Evolutionary conservation across 2,113 vertebrate species (phyloP).

Genomic region (Picathartes gymnocephalus): DNA sequence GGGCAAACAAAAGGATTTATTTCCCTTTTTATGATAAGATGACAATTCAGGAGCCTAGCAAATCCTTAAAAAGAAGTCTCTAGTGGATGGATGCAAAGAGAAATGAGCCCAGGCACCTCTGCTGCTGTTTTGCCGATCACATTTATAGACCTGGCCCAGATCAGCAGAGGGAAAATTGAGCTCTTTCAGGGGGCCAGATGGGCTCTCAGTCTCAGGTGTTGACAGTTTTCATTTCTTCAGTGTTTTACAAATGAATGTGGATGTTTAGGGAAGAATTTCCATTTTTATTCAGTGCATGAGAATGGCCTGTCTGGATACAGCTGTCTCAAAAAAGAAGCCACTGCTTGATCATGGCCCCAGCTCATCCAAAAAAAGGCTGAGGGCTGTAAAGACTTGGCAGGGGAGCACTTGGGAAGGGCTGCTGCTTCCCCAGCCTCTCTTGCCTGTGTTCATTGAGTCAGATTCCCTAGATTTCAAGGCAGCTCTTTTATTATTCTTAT

Average conservation of each 20-base stretch:
- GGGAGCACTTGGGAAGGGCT: not conserved
- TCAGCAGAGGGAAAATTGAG: slow-evolving; percentile 10
- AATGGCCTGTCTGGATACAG: not conserved
- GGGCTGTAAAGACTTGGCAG: not conserved
- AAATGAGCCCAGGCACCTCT: slow-evolving; percentile 27
- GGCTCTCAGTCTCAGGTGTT: slow-evolving; percentile 33
- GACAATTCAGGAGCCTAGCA: slow-evolving; percentile 19
- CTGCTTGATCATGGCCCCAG: not conserved
- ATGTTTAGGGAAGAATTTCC: slow-evolving; percentile 31
- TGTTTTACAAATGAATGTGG: slow-evolving; percentile 11
- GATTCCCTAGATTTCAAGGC: not conserved
- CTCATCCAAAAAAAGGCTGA: not conserved
- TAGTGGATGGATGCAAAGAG: slow-evolving; percentile 30
- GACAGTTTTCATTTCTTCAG: slow-evolving; percentile 40
- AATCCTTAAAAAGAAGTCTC: slow-evolving; percentile 32
- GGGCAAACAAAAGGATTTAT: slow-evolving; percentile 34
- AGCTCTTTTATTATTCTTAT: not conserved
- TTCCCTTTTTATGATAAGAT: slow-evolving; percentile 22
- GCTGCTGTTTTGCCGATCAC: not conserved
- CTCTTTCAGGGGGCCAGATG: slow-evolving; percentile 10
- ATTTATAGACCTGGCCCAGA: slow-evolving; percentile 16
- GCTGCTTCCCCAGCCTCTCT: not conserved
- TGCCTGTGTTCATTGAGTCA: not conserved
- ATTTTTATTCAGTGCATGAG: not conserved
- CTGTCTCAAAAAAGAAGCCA: not conserved